Conservation (phyloP, 2,888 invertebrate genomes). For the Rhingia campestris region DNA sequence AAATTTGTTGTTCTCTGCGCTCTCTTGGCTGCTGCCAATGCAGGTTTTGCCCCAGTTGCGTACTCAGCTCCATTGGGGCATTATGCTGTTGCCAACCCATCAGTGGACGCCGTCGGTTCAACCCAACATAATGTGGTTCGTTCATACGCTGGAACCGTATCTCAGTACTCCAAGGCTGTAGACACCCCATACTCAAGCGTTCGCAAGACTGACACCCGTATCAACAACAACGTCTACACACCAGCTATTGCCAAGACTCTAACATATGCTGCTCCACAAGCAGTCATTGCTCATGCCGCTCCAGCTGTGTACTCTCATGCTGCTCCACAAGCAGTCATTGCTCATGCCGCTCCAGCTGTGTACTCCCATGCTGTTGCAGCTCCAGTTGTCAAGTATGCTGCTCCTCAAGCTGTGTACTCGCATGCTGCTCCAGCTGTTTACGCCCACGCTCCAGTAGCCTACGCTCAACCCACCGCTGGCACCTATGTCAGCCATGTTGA, state of each 20-base stretch:
- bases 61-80: constrained; percentile 76
- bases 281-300: constrained; percentile 67
- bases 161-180: constrained; percentile 85
- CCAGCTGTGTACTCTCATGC: constrained; percentile 78
- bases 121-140: constrained; percentile 85
- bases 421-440: constrained; percentile 79
- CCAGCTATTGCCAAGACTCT: constrained; percentile 76
- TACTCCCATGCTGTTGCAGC: constrained; percentile 75
- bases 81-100: constrained; percentile 80
- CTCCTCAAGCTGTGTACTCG: constrained; percentile 76
- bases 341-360: constrained; percentile 75
- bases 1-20: constrained; percentile 85
- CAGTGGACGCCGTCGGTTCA: constrained; percentile 81
- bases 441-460: constrained; percentile 71
- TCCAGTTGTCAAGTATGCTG: constrained; percentile 51
- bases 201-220: constrained; percentile 84
- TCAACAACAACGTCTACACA: constrained; percentile 82
- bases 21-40: constrained; percentile 85
- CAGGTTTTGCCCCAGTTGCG: constrained; percentile 81
- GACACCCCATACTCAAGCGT: constrained; percentile 86
- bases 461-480: constrained; percentile 77
- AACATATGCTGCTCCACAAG: constrained; percentile 76
- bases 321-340: constrained; percentile 76
- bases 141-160: constrained; percentile 84
- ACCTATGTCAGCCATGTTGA: constrained; percentile 66